Percentiles rank a stretch among this genome's conserved stretches.
Conservation (phyloP, 53 echinoderm and acorn worm species). For the Holothuria scabra region DNA sequence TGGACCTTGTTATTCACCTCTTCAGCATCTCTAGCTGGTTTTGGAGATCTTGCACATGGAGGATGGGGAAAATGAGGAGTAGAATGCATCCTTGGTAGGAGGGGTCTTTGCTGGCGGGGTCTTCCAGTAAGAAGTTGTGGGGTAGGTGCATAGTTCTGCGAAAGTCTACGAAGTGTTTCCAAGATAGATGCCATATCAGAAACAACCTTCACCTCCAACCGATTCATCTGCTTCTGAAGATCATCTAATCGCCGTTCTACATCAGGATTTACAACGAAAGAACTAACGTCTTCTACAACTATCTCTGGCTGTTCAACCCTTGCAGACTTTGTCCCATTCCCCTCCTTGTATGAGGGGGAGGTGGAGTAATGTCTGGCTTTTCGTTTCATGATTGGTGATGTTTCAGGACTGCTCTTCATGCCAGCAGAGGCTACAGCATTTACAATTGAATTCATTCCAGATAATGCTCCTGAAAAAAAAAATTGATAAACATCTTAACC, state of each 20-base stretch:
- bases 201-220: conserved; percentile 85
- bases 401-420: conserved; percentile 62
- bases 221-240: conserved; percentile 89
- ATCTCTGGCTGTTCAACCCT: conserved; percentile 73
- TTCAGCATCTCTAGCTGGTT: conserved; percentile 25
- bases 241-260: conserved; percentile 90
- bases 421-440: conserved; percentile 84
- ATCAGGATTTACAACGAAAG: conserved; percentile 78
- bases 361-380: conserved; percentile 87
- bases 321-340: conserved; percentile 6
- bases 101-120: conserved; percentile 81
- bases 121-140: conserved; percentile 84
- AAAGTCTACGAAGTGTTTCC: conserved; percentile 79
- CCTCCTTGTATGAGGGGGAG: neutral
- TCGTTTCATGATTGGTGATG: conserved; percentile 80
- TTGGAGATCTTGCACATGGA: conserved; percentile 42
- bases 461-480: conserved; percentile 75
- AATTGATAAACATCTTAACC: too few species aligned
- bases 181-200: conserved; percentile 94
- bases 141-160: conserved; percentile 69
- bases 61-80: conserved; percentile 75
- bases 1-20: conserved; percentile 4
- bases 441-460: conserved; percentile 90
- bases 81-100: conserved; percentile 84
- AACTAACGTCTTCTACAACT: conserved; percentile 88